phyloP scores from a whole-genome alignment of 2,888 invertebrate species.

The Listrodromus nycthemerus region DNA sequence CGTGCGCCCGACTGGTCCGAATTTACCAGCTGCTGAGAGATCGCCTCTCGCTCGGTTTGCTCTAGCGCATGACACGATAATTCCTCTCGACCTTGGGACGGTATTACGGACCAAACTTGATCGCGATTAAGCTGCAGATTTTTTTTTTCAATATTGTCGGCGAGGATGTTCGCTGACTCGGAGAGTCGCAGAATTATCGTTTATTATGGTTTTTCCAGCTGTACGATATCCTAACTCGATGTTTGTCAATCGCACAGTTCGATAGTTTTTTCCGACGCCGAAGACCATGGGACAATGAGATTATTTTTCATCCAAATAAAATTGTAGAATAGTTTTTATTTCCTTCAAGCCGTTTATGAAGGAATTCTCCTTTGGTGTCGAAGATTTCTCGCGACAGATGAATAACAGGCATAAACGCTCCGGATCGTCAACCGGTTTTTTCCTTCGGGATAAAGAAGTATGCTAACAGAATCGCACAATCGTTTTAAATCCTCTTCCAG shows the following conservation, averaged over 20 bases:
- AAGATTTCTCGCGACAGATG: no score
- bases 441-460: not conserved
- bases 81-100: not conserved
- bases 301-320: not conserved
- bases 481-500: not conserved
- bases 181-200: not conserved
- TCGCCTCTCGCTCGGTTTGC: not conserved
- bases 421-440: not conserved
- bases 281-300: not conserved
- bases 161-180: not conserved
- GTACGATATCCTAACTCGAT: conserved; percentile 2
- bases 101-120: no score
- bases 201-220: not conserved
- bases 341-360: not conserved
- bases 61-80: not conserved
- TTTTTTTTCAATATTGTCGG: not conserved
- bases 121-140: not conserved
- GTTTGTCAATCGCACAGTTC: not conserved
- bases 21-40: not conserved
- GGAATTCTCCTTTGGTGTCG: not conserved
- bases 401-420: no score
- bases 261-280: not conserved
- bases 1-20: not conserved
- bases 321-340: not conserved
- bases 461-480: no score